A percentile compares a stretch with the other conserved stretches of the same genome.
Evolutionary conservation across 2,797 vertebrate genomes (phyloP).

Genomic region (Sebastes steindachneri): DNA sequence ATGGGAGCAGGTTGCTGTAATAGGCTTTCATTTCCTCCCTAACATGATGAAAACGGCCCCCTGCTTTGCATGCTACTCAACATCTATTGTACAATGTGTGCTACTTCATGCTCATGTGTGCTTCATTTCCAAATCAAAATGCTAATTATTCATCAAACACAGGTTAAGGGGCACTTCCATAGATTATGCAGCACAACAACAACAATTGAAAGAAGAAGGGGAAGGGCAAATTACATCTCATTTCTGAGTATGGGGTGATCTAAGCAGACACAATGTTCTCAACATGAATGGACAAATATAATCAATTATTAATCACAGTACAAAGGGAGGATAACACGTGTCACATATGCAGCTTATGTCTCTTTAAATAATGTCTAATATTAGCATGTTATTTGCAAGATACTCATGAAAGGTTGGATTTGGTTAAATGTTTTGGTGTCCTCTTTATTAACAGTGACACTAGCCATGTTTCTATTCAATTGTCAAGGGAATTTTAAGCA

Average conservation of each 20-base stretch:
- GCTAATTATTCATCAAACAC: conserved; percentile 34
- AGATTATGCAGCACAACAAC: conserved; percentile 40
- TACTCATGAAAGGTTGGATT: neutral
- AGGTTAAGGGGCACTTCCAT: conserved; percentile 19
- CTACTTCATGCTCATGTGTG: neutral
- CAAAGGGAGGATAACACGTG: conserved; percentile 20
- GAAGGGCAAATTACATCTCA: conserved; percentile 27
- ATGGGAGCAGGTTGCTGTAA: neutral
- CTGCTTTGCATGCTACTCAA: neutral
- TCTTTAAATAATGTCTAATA: neutral
- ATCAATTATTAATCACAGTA: conserved; percentile 38
- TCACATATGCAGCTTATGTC: neutral
- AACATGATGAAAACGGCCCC: neutral
- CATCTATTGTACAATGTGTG: neutral
- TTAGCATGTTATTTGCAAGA: neutral
- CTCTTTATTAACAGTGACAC: neutral
- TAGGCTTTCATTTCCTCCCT: neutral
- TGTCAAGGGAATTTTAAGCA: no score
- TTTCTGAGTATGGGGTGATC: conserved; percentile 23
- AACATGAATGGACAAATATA: conserved; percentile 29
- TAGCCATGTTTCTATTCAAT: no score
- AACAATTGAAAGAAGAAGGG: conserved; percentile 21
- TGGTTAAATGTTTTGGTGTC: neutral
- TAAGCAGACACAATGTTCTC: conserved; percentile 41
- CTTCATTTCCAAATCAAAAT: conserved; percentile 35